Evolutionary conservation across 2,888 invertebrate genomes (phyloP).

Genomic region (Thecophora atra): DNA sequence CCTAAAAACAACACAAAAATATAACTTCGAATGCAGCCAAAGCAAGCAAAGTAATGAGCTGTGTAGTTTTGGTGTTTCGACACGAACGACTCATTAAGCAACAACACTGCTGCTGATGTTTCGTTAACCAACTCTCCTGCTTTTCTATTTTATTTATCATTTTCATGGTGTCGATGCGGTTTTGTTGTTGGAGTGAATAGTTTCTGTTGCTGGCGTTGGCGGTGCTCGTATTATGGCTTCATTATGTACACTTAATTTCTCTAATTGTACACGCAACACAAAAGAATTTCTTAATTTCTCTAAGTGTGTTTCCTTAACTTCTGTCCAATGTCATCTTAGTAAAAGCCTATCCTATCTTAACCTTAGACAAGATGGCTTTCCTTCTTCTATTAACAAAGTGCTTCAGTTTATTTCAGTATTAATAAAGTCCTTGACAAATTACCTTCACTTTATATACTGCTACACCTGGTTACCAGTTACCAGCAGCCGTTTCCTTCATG

Average conservation of each 20-base stretch:
- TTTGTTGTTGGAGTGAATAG: background rate
- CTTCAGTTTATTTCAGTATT: background rate
- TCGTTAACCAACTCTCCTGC: constrained; percentile 27
- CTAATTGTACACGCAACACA: constrained; percentile 30
- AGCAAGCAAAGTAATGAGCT: background rate
- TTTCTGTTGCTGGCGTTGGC: background rate
- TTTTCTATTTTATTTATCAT: too few species aligned
- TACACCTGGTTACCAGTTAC: too few species aligned
- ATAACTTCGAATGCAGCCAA: background rate
- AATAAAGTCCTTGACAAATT: constrained; percentile 54
- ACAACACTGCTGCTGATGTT: background rate
- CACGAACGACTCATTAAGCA: too few species aligned
- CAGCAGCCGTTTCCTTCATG: background rate
- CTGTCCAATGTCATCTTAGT: background rate
- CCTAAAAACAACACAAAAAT: background rate
- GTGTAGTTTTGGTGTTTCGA: too few species aligned
- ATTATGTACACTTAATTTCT: constrained; percentile 35
- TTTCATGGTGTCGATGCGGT: background rate
- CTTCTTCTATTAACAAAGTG: background rate
- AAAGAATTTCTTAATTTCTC: too few species aligned
- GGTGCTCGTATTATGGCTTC: background rate
- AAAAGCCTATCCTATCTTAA: too few species aligned
- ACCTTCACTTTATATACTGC: too few species aligned
- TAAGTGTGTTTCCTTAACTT: background rate
- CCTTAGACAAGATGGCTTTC: too few species aligned